A percentile compares a stretch with the other conserved stretches of the same genome.
Conservation (phyloP, 2,113 vertebrate genomes). For the Tetrao urogallus region DNA sequence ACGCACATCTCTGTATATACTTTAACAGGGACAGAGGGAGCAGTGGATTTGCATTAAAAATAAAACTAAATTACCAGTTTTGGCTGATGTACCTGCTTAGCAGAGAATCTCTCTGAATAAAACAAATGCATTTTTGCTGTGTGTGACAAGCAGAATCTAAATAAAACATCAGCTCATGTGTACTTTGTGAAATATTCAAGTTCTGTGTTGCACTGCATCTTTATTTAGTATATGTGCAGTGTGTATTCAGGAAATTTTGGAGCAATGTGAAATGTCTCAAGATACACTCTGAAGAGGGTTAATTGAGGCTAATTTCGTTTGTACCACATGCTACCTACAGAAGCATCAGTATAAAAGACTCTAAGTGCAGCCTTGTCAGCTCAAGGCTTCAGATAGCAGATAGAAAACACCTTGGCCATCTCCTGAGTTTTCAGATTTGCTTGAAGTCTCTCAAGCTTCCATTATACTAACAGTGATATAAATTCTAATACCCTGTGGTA, state of each 20-base stretch:
- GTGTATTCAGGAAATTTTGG: neutral
- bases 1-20: neutral
- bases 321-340: neutral
- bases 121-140: conserved; percentile 12
- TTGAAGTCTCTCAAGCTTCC: neutral
- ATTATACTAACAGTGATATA: neutral
- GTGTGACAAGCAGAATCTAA: conserved; percentile 5
- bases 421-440: neutral
- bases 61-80: neutral
- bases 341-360: neutral
- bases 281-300: neutral
- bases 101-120: neutral
- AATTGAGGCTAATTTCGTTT: conserved; percentile 4
- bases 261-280: conserved; percentile 1
- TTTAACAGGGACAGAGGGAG: neutral
- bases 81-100: conserved; percentile 5
- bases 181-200: conserved; percentile 13
- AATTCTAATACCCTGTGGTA: neutral
- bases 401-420: neutral
- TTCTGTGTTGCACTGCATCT: neutral
- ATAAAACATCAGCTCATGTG: conserved; percentile 9
- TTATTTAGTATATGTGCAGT: neutral
- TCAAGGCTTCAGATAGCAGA: neutral
- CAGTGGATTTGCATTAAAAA: conserved; percentile 20
- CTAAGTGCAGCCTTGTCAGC: neutral